A percentile compares a stretch with the other conserved stretches of the same genome.
Evolutionary conservation across 2,113 vertebrate species (phyloP).

Genomic region (Engraulis encrasicolus): DNA sequence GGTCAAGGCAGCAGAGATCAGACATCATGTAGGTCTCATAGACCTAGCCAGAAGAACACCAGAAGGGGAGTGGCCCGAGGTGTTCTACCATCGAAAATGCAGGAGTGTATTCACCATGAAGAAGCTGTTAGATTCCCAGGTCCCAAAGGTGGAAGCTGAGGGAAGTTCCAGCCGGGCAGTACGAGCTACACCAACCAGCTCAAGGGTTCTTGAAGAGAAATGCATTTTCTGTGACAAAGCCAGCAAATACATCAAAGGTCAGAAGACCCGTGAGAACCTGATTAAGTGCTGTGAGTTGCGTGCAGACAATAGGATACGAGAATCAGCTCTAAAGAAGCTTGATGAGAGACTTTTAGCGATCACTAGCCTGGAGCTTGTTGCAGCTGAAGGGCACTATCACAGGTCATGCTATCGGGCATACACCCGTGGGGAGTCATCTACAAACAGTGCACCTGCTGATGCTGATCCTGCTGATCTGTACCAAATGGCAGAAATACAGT

Average conservation of each 20-base stretch:
- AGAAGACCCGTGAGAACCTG: slow-evolving; percentile 14
- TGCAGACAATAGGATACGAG: slow-evolving; percentile 14
- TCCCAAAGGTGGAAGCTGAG: neutral
- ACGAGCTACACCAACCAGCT: neutral
- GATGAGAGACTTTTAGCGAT: neutral
- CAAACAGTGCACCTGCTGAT: slow-evolving; percentile 2
- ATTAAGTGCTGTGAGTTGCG: neutral
- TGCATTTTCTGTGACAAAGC: slow-evolving; percentile 18
- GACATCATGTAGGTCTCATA: neutral
- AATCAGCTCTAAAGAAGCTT: slow-evolving; percentile 13
- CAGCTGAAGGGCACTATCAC: too few relatives aligned
- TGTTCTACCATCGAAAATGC: slow-evolving; percentile 10
- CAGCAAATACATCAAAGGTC: slow-evolving; percentile 16
- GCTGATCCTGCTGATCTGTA: neutral
- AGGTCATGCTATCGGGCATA: too few relatives aligned
- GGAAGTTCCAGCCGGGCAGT: neutral
- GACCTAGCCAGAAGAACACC: neutral
- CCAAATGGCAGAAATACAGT: too few relatives aligned
- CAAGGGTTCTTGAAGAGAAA: slow-evolving; percentile 10
- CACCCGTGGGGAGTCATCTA: neutral
- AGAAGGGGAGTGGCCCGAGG: neutral
- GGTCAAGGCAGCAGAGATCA: neutral
- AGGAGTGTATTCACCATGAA: slow-evolving; percentile 21
- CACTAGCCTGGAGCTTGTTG: too few relatives aligned
- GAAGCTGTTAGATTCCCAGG: neutral